A percentile compares a stretch with the other conserved stretches of the same genome.
Conservation (phyloP, 1,140 invertebrate genomes). For the Yoshiicerus persimilis region DNA sequence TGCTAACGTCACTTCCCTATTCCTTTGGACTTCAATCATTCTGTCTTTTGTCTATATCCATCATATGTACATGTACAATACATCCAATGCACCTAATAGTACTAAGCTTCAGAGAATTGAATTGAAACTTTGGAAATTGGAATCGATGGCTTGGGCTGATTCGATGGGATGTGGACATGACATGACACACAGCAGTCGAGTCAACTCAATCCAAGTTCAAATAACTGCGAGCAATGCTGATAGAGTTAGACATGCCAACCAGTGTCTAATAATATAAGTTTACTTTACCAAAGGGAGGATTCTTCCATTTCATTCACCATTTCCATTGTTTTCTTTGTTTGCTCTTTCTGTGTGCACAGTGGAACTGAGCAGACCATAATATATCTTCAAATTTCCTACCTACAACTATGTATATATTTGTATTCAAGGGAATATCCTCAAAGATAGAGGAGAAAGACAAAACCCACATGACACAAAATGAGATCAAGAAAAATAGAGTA, state of each 20-base stretch:
- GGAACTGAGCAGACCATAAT: not conserved
- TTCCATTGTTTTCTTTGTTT: not conserved
- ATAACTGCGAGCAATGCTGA: not conserved
- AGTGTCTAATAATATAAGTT: not conserved
- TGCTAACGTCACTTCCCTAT: not conserved
- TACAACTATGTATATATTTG: not conserved
- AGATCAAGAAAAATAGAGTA: conserved; percentile 1
- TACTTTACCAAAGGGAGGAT: not conserved
- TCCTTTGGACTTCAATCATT: not conserved
- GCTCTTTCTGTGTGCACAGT: not conserved
- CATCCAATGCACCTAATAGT: not conserved
- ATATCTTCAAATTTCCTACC: not conserved
- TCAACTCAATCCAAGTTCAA: not conserved
- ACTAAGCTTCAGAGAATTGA: not conserved
- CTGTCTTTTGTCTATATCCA: no score
- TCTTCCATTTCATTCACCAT: not conserved
- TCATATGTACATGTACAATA: not conserved
- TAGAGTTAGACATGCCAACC: not conserved
- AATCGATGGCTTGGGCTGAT: conserved; percentile 6
- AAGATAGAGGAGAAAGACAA: not conserved
- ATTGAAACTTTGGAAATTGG: conserved; percentile 22
- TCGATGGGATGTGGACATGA: conserved; percentile 9
- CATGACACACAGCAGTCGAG: not conserved
- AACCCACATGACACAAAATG: not conserved
- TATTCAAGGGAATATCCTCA: not conserved